A percentile compares a stretch with the other conserved stretches of the same genome.
phyloP scores from a whole-genome alignment of 2,113 vertebrate genomes.

The Megaleporinus macrocephalus region DNA sequence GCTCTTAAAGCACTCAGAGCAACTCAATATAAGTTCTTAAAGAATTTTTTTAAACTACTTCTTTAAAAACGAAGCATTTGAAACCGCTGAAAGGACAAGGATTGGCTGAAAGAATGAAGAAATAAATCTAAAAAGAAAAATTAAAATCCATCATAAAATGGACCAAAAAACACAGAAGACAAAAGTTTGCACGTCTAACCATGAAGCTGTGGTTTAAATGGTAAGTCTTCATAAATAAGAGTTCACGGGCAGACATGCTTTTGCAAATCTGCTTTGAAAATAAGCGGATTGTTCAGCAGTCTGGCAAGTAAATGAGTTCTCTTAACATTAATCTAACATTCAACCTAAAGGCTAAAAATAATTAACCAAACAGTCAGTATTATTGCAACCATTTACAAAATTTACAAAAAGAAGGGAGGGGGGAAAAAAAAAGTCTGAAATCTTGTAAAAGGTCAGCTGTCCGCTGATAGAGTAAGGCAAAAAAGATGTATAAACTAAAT shows the following conservation, averaged over 20 bases:
- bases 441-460: conserved; percentile 74
- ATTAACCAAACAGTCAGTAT: conserved; percentile 61
- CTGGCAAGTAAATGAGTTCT: neutral
- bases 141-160: neutral
- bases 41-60: conserved; percentile 19
- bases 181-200: neutral
- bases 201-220: neutral
- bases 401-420: conserved; percentile 72
- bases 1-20: conserved; percentile 25
- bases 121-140: neutral
- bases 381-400: conserved; percentile 78
- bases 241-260: neutral
- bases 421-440: conserved; percentile 54
- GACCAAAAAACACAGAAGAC: neutral
- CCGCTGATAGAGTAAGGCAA: conserved; percentile 73
- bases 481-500: conserved; percentile 66
- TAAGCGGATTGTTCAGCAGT: neutral
- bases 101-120: neutral
- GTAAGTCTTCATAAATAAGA: neutral
- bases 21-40: conserved; percentile 16
- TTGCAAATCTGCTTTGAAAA: neutral
- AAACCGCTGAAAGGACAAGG: neutral
- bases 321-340: conserved; percentile 29
- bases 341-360: conserved; percentile 55
- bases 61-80: conserved; percentile 27